These are phyloP conservation scores for Cyphomyrus discorhynchus DNA, from an alignment of 2,113 vertebrate species.

Conservation along the genomic window DNA sequence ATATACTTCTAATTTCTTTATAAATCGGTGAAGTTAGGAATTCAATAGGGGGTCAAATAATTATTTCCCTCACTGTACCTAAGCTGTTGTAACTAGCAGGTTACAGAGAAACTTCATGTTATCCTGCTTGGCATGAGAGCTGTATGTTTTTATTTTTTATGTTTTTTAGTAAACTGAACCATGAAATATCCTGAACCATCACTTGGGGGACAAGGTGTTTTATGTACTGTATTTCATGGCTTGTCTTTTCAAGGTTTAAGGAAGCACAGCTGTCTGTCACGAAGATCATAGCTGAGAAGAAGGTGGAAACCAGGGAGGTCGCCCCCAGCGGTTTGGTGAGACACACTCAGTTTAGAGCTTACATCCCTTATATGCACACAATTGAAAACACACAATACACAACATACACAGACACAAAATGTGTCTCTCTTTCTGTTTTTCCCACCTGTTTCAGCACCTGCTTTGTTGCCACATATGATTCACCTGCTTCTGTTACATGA, in stretches of 20 bases:
- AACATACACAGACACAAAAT: background rate
- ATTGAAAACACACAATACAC: background rate
- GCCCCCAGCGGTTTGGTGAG: conserved; percentile 86
- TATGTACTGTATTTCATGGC: background rate
- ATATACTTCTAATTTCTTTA: too few relatives aligned
- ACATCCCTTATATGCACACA: background rate
- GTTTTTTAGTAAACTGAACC: background rate
- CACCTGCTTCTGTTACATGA: background rate
- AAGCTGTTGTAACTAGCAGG: background rate
- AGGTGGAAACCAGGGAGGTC: conserved; percentile 86
- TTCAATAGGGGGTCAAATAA: too few relatives aligned
- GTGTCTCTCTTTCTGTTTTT: background rate
- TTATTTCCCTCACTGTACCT: too few relatives aligned
- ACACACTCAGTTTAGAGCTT: background rate
- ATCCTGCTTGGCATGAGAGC: background rate
- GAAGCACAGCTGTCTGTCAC: conserved; percentile 79
- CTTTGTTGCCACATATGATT: background rate
- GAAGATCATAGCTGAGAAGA: conserved; percentile 87
- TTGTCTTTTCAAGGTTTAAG: conserved; percentile 65
- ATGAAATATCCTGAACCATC: background rate
- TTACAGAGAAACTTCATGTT: background rate
- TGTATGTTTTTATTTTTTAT: background rate
- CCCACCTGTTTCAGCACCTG: background rate
- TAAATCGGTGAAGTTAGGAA: too few relatives aligned
- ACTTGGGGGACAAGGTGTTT: background rate